These are phyloP conservation scores for Oryctolagus cuniculus DNA, from an alignment of 2,113 vertebrate species.

Conservation along the genomic window mOryCun1.1 NC_091445.1:74319501-74320000, in stretches of 20 bases:
- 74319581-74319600: not conserved
- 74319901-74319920: slow-evolving; percentile 5
- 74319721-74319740: not conserved
- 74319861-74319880: slow-evolving; percentile 64
- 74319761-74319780: not conserved
- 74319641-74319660: not conserved
- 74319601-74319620: not conserved
- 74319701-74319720: not conserved
- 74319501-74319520: not conserved
- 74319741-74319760: not conserved
- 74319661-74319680: not conserved
- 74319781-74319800: slow-evolving; percentile 36
- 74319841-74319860: not conserved
- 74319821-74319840: slow-evolving; percentile 6
- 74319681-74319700: slow-evolving; percentile 17
- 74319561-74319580: not conserved
- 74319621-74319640: not conserved
- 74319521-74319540: not conserved
- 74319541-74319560: not conserved
- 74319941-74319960: slow-evolving; percentile 30
- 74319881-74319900: not conserved
- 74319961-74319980: slow-evolving; percentile 56
- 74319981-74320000: slow-evolving; percentile 59
- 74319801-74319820: not conserved
- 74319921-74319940: not conserved